These are phyloP conservation scores for Aulostomus chinensis DNA, from an alignment of 2,797 vertebrate genomes.

Conservation along the genomic window DNA sequence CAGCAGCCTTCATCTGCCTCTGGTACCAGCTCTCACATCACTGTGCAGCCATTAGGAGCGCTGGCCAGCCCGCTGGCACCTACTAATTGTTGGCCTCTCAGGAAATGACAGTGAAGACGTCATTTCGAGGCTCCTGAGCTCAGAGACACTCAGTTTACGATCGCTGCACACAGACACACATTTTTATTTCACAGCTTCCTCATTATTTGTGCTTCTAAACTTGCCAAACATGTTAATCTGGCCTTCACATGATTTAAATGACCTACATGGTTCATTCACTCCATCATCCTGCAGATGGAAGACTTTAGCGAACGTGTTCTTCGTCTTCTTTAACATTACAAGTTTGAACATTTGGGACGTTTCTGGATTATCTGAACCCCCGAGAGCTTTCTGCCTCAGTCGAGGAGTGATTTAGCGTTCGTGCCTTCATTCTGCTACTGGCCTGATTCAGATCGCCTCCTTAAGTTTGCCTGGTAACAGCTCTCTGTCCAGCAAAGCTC, in stretches of 20 bases:
- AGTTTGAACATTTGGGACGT: too few species aligned
- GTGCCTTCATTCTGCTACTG: too few species aligned
- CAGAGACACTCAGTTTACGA: conserved; percentile 49
- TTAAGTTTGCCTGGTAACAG: too few species aligned
- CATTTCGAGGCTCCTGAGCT: conserved; percentile 44
- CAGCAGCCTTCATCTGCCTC: conserved; percentile 62
- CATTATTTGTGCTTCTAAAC: conserved; percentile 7
- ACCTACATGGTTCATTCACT: not conserved
- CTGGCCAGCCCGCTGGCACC: conserved; percentile 35
- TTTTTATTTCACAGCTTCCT: too few species aligned
- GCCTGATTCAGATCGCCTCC: too few species aligned
- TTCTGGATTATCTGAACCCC: too few species aligned
- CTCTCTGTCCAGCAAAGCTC: too few species aligned
- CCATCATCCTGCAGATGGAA: too few species aligned
- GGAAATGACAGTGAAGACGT: conserved; percentile 60
- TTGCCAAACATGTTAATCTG: conserved; percentile 16
- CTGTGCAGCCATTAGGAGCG: conserved; percentile 69
- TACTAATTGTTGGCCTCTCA: conserved; percentile 62
- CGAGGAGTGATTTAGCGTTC: too few species aligned
- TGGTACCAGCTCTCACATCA: conserved; percentile 51
- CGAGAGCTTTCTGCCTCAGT: too few species aligned
- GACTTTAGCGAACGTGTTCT: too few species aligned
- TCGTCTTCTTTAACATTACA: too few species aligned
- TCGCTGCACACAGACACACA: conserved; percentile 10
- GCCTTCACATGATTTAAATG: not conserved